These are phyloP conservation scores for Raja brachyura DNA, from an alignment of 2,113 vertebrate genomes.

Conservation along the genomic window DNA sequence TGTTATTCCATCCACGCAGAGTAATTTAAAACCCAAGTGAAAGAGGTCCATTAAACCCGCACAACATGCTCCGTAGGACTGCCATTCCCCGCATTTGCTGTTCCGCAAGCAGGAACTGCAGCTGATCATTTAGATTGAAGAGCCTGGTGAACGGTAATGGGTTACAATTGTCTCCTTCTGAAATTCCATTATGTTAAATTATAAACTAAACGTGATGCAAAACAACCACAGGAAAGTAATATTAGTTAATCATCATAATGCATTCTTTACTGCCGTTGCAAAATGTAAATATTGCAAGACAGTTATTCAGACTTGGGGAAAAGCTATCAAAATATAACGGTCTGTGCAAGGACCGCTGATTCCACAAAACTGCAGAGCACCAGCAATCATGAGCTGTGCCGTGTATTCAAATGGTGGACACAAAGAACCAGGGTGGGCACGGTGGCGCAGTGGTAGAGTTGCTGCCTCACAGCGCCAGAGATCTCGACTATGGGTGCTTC, in stretches of 20 bases:
- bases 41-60: not conserved
- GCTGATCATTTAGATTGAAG: not conserved
- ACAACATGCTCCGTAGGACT: not conserved
- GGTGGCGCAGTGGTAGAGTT: too few species aligned
- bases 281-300: not conserved
- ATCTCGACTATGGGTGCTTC: too few species aligned
- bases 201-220: not conserved
- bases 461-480: too few species aligned
- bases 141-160: not conserved
- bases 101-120: not conserved
- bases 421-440: too few species aligned
- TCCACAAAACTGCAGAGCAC: not conserved
- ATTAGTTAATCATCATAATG: not conserved
- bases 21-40: not conserved
- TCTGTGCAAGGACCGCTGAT: not conserved
- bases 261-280: not conserved
- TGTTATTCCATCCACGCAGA: not conserved
- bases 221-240: not conserved
- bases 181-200: not conserved
- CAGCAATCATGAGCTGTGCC: not conserved
- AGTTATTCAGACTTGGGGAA: not conserved
- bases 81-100: too few species aligned
- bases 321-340: constrained; percentile 1
- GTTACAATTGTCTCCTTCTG: not conserved
- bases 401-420: too few species aligned